Percentiles rank a stretch among this genome's conserved stretches.
phyloP scores from a whole-genome alignment of 2,888 invertebrate species.

The Lochmaea capreae region DNA sequence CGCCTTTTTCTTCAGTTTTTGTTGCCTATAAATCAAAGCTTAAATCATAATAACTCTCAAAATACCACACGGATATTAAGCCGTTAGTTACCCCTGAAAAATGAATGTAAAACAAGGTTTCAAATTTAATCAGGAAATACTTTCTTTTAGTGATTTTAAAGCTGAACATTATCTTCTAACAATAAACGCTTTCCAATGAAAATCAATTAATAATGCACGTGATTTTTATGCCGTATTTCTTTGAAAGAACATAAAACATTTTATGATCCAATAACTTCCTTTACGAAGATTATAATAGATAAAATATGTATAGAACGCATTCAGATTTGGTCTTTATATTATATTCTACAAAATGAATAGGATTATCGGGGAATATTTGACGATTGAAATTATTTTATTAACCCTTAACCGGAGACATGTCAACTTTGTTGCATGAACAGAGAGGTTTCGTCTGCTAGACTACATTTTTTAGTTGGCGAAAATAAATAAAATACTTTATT shows the following conservation, averaged over 20 bases:
- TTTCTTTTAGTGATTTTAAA: not conserved
- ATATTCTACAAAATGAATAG: not conserved
- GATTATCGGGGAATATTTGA: not conserved
- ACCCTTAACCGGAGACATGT: too few species aligned
- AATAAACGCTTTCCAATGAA: not conserved
- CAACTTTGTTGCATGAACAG: too few species aligned
- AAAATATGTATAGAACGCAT: not conserved
- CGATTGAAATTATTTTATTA: not conserved
- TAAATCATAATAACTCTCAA: too few species aligned
- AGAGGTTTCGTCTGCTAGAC: too few species aligned
- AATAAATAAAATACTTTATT: too few species aligned
- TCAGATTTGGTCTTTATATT: conserved; percentile 5
- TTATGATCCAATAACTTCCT: conserved; percentile 2
- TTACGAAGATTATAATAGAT: not conserved
- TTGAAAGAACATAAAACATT: conserved; percentile 14
- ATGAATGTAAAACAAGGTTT: too few species aligned
- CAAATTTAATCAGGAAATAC: too few species aligned
- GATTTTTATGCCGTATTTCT: not conserved
- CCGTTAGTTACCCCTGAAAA: too few species aligned
- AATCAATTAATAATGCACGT: not conserved
- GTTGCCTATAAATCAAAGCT: too few species aligned
- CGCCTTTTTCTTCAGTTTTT: too few species aligned
- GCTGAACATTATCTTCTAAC: not conserved
- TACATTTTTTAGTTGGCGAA: too few species aligned
- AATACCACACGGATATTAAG: too few species aligned